phyloP scores from a whole-genome alignment of 1,140 invertebrate species.

The Trachymyrmex cornetzi region DNA sequence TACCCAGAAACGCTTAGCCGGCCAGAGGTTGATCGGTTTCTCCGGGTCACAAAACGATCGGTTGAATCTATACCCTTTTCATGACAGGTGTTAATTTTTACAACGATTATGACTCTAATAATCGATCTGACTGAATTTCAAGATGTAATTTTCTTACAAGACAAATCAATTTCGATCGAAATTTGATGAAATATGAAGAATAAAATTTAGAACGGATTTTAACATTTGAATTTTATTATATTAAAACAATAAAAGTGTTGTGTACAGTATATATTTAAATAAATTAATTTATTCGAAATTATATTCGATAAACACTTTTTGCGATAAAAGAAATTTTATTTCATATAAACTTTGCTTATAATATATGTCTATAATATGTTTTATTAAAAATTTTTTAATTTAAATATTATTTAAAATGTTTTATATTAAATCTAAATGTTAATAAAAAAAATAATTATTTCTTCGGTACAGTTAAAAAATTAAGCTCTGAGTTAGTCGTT shows the following conservation, averaged over 20 bases:
- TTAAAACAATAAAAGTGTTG: background rate
- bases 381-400: background rate
- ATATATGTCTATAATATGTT: background rate
- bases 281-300: background rate
- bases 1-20: conserved; percentile 60
- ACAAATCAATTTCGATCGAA: background rate
- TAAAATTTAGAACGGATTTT: background rate
- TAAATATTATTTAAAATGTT: background rate
- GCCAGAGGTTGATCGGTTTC: conserved; percentile 15
- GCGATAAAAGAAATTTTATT: background rate
- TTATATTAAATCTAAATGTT: background rate
- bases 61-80: background rate
- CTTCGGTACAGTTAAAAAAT: background rate
- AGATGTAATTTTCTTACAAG: background rate
- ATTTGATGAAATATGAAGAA: background rate
- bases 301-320: background rate
- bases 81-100: background rate
- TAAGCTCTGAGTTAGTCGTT: background rate
- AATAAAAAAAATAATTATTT: conserved; percentile 1
- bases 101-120: background rate
- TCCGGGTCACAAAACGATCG: conserved; percentile 10
- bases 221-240: background rate
- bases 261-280: background rate
- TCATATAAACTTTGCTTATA: background rate
- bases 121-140: background rate